Conservation (phyloP, 2,888 invertebrate genomes). For the Kuschelorhynchus macadamiae region DNA sequence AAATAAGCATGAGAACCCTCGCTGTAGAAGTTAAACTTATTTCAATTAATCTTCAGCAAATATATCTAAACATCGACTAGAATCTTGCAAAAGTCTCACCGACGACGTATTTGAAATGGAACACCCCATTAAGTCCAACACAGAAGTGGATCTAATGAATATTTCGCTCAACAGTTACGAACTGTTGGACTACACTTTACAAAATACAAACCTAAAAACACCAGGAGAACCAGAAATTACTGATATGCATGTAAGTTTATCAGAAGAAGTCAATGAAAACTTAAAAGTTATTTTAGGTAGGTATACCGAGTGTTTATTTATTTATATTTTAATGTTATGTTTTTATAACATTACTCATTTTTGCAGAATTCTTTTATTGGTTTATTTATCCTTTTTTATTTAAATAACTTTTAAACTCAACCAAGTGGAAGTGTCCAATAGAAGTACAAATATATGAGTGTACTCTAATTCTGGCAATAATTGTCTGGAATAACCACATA, state of each 20-base stretch:
- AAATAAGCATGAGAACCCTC: too few species aligned
- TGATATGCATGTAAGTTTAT: constrained; percentile 68
- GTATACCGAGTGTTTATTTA: constrained; percentile 3
- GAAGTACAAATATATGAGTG: too few species aligned
- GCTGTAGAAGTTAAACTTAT: too few species aligned
- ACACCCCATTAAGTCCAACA: constrained; percentile 60
- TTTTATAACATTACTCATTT: too few species aligned
- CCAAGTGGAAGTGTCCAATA: too few species aligned
- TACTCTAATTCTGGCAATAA: too few species aligned
- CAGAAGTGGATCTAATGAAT: constrained; percentile 65
- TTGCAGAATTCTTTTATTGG: too few species aligned
- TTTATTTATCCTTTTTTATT: too few species aligned
- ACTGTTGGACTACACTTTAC: constrained; percentile 66
- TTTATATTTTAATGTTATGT: too few species aligned
- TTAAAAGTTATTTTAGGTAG: constrained; percentile 57
- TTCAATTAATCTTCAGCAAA: not conserved
- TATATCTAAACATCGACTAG: constrained; percentile 11
- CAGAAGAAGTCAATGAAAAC: constrained; percentile 68
- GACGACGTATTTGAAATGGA: constrained; percentile 65
- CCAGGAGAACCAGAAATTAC: constrained; percentile 44
- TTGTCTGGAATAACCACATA: too few species aligned
- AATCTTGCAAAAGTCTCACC: constrained; percentile 53
- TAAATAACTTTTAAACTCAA: too few species aligned
- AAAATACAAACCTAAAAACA: constrained; percentile 57
- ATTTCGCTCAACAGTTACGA: constrained; percentile 67